Base-by-base conservation (phyloP, 2,797 vertebrate genomes). In the Rhabdophis nuchalis region DNA sequence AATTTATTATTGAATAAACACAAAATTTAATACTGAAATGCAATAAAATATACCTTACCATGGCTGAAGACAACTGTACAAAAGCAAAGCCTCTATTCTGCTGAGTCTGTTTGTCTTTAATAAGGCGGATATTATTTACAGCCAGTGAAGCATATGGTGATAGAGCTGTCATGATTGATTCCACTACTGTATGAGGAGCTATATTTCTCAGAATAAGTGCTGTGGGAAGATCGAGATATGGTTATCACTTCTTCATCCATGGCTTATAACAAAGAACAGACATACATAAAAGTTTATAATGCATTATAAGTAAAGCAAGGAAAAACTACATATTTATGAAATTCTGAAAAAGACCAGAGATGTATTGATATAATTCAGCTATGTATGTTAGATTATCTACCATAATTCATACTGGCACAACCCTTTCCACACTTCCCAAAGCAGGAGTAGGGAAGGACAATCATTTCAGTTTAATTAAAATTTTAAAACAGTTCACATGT, bases 171-270 rank as follows among this genome's bases (percentile, higher is more conserved):
- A 99, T 98, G 94, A 99, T 99, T 94, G 98, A 99, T 93, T 99
- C 99, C 94, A 99, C 98, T 1, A 98, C 98, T 5, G 99, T 99
- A 93, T 98, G 97, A 36, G 99, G 98, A 95, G 98, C 98, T 88
- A 99, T 99, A 97, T 99, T 99, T 95, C 99, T 98, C 93, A 99
- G 97, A 97, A 99, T 99, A 96, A 99, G 99, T 10, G 99, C 99
- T 99, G 97, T 61, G 82, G 82, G 93, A 89, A n/a, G 91, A 32
- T 90, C 95, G 86, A 94, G 3, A 95, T 88, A 93, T 82, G 9
- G 54, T 0, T 0, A 82, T 0, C 18, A 92, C 18, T 89, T 88
- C 0, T 77, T 52, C 88, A n/a, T 56, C 25, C 12, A 60, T 0
- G 4, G 4, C n/a, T n/a, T 9, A 6, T 57, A 58, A 54, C 50